A percentile compares a stretch with the other conserved stretches of the same genome.
These are phyloP conservation scores for Capitulum mitella DNA, from an alignment of 2,888 invertebrate species.

Conservation along the genomic window DNA sequence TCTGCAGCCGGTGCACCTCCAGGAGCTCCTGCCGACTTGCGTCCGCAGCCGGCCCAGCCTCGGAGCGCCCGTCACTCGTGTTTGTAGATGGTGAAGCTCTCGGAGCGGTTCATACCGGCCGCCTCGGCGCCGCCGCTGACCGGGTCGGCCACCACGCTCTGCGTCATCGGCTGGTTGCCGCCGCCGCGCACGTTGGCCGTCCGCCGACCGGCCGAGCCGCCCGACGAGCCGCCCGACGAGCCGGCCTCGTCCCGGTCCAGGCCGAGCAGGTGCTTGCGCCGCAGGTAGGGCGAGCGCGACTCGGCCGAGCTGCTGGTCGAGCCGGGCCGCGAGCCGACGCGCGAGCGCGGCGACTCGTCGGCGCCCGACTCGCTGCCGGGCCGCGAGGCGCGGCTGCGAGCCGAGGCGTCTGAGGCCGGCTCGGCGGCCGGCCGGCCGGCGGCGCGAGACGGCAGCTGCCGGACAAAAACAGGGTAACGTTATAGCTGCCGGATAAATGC, in stretches of 20 bases:
- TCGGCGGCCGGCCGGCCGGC: background rate
- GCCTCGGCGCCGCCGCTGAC: background rate
- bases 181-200: slow-evolving; percentile 8
- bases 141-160: slow-evolving; percentile 4
- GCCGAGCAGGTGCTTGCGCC: slow-evolving; percentile 15
- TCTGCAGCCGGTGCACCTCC: no score
- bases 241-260: background rate
- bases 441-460: background rate
- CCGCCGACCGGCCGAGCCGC: background rate
- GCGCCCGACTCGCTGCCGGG: background rate
- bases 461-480: no score
- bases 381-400: background rate
- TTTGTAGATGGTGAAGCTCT: slow-evolving; percentile 25
- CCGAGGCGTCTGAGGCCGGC: background rate
- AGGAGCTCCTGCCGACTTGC: no score
- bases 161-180: background rate
- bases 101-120: slow-evolving; percentile 5
- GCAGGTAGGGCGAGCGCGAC: slow-evolving; percentile 17
- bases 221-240: background rate
- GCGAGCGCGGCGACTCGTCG: background rate
- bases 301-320: slow-evolving; percentile 6
- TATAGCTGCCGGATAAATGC: no score
- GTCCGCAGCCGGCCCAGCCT: background rate
- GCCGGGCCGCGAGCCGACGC: background rate
- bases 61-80: background rate